Conservation (phyloP, 2,888 invertebrate species). For the Mechanitis messenoides region DNA sequence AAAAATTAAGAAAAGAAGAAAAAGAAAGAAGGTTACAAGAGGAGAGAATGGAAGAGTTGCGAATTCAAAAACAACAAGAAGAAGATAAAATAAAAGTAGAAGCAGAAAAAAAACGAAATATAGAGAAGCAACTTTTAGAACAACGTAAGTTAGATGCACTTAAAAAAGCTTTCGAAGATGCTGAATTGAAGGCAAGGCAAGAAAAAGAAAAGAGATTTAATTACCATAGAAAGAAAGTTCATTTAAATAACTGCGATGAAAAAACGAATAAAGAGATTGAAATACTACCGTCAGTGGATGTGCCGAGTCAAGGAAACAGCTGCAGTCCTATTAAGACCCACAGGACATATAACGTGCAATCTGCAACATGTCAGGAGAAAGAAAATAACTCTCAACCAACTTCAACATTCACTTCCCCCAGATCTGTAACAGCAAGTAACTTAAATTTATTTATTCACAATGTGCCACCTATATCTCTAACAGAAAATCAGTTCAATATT, state of each 20-base stretch:
- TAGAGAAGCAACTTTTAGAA: constrained; percentile 84
- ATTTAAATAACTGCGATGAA: constrained; percentile 35
- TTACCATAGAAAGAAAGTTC: constrained; percentile 48
- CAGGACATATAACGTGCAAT: constrained; percentile 62
- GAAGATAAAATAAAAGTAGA: constrained; percentile 81
- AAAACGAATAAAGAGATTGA: constrained; percentile 41
- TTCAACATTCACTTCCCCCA: constrained; percentile 63
- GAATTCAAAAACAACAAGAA: constrained; percentile 85
- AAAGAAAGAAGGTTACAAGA: constrained; percentile 83
- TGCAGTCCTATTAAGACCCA: constrained; percentile 61
- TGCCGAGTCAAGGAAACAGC: constrained; percentile 29
- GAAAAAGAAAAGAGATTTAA: constrained; percentile 77
- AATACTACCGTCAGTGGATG: constrained; percentile 34
- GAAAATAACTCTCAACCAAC: constrained; percentile 60
- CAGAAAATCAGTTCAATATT: constrained; percentile 66
- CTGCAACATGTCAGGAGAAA: constrained; percentile 62
- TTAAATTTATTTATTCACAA: constrained; percentile 67
- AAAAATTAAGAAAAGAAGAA: constrained; percentile 84
- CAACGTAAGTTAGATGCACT: constrained; percentile 84
- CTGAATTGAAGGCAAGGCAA: constrained; percentile 83
- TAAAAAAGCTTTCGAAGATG: constrained; percentile 85
- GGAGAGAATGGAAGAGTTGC: constrained; percentile 87
- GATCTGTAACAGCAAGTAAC: constrained; percentile 60
- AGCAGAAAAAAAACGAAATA: constrained; percentile 80
- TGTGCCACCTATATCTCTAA: constrained; percentile 59